Evolutionary conservation across 2,888 invertebrate species (phyloP).

Genomic region (Lasioglossum leucozonium): DNA sequence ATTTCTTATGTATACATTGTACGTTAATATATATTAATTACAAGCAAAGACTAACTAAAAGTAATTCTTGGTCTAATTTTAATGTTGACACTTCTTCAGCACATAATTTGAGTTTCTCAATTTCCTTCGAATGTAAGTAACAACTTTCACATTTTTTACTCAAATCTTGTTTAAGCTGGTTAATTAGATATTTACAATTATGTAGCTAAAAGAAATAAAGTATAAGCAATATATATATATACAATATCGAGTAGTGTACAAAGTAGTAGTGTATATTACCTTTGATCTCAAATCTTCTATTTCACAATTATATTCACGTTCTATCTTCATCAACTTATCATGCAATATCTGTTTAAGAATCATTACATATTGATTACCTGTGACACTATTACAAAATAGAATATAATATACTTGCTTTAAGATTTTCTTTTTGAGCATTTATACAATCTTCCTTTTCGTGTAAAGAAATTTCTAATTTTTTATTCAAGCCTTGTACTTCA

Average conservation of each 20-base stretch:
- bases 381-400: neutral
- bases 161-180: conserved; percentile 69
- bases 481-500: conserved; percentile 70
- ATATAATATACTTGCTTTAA: conserved; percentile 58
- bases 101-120: conserved; percentile 65
- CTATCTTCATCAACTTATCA: conserved; percentile 61
- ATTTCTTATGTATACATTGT: neutral
- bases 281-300: conserved; percentile 64
- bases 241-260: neutral
- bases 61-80: conserved; percentile 69
- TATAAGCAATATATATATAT: neutral
- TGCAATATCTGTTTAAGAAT: conserved; percentile 63
- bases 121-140: conserved; percentile 66
- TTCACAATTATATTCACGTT: conserved; percentile 63
- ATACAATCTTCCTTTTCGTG: conserved; percentile 65
- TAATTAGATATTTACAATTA: conserved; percentile 61
- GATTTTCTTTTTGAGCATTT: conserved; percentile 57
- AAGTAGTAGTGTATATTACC: conserved; percentile 62
- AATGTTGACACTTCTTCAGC: conserved; percentile 63
- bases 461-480: conserved; percentile 65
- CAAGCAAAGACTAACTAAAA: conserved; percentile 63
- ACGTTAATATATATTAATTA: neutral
- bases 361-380: conserved; percentile 22
- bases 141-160: conserved; percentile 67
- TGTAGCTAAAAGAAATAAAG: conserved; percentile 62